These are phyloP conservation scores for Arvicola amphibius DNA, from an alignment of 2,797 vertebrate species.

Conservation along the genomic window DNA sequence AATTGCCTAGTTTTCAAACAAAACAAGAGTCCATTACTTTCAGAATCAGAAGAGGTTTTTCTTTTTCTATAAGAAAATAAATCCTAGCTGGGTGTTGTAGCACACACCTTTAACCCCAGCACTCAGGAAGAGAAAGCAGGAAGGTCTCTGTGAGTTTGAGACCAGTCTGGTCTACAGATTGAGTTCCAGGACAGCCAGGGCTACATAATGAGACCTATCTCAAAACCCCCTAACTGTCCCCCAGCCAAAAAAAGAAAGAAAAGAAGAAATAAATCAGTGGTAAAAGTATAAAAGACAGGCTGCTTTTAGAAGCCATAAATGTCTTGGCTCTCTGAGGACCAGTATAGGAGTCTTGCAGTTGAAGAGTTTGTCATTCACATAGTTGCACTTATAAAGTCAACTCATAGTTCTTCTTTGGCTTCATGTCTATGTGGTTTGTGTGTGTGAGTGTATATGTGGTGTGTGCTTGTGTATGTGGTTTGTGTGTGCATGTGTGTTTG, in stretches of 20 bases:
- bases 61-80: neutral
- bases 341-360: neutral
- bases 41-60: neutral
- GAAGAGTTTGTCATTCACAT: neutral
- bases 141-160: neutral
- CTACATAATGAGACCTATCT: neutral
- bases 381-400: conserved; percentile 28
- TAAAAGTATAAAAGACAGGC: neutral
- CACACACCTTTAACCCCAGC: neutral
- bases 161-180: neutral
- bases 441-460: neutral
- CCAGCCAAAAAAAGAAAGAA: neutral
- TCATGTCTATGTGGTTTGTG: neutral
- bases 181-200: neutral
- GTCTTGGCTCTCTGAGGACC: neutral
- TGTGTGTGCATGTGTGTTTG: neutral
- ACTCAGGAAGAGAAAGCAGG: too few species aligned
- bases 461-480: neutral
- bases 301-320: neutral
- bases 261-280: neutral
- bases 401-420: neutral
- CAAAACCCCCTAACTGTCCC: neutral
- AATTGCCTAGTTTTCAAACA: neutral
- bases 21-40: neutral
- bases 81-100: neutral